A percentile compares a stretch with the other conserved stretches of the same genome.
Evolutionary conservation across 2,888 invertebrate genomes (phyloP).

Genomic region (Lordiphosa fenestrarum): DNA sequence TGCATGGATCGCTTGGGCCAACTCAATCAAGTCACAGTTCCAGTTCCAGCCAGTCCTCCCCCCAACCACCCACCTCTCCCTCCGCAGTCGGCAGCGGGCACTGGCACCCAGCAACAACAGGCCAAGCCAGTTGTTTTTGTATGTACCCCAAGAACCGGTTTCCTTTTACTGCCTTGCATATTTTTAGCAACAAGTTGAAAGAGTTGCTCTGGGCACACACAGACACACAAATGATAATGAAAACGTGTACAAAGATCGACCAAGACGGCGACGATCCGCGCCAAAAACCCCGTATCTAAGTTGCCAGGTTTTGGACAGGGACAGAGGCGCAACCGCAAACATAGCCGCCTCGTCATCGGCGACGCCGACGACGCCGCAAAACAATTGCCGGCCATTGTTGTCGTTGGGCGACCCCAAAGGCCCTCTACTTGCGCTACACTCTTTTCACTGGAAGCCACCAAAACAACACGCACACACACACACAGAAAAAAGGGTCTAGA

Average conservation of each 20-base stretch:
- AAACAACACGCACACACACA: no score
- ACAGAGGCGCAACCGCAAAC: slow-evolving; percentile 29
- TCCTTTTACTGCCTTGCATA: slow-evolving; percentile 69
- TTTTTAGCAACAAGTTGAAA: slow-evolving; percentile 71
- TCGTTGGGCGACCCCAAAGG: slow-evolving; percentile 28
- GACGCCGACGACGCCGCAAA: slow-evolving; percentile 42
- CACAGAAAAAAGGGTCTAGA: no score
- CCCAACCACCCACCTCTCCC: neutral
- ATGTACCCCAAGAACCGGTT: slow-evolving; percentile 51
- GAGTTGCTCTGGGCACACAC: slow-evolving; percentile 23
- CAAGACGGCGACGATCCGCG: slow-evolving; percentile 45
- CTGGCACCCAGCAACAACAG: slow-evolving; percentile 66
- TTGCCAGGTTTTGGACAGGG: slow-evolving; percentile 9
- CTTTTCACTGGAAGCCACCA: no score
- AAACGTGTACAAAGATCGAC: slow-evolving; percentile 56
- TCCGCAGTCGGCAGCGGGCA: slow-evolving; percentile 26
- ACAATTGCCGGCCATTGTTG: slow-evolving; percentile 69
- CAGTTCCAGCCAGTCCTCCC: slow-evolving; percentile 15
- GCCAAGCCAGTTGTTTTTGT: slow-evolving; percentile 36
- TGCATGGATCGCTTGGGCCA: slow-evolving; percentile 48
- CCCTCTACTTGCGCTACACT: neutral
- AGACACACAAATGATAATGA: slow-evolving; percentile 46
- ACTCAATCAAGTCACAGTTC: slow-evolving; percentile 65
- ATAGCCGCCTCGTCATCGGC: slow-evolving; percentile 38
- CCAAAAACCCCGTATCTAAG: slow-evolving; percentile 4